A percentile compares a stretch with the other conserved stretches of the same genome.
These are phyloP conservation scores for Erythrolamprus reginae DNA, from an alignment of 2,113 vertebrate species.

Conservation along the genomic window DNA sequence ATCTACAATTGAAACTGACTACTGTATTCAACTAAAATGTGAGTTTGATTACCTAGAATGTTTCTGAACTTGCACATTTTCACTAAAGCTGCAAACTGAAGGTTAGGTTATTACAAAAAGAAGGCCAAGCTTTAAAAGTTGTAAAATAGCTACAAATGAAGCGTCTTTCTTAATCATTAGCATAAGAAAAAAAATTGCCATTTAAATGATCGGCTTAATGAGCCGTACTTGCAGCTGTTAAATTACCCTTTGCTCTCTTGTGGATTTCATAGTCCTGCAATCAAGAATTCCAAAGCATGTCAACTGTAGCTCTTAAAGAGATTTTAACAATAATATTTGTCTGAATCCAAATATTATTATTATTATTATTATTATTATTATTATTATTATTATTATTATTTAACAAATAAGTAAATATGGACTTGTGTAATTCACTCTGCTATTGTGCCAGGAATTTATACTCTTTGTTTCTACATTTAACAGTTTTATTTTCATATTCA, in stretches of 20 bases:
- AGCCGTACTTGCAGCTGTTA: neutral
- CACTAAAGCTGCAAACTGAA: neutral
- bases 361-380: neutral
- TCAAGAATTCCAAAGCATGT: neutral
- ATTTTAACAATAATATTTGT: neutral
- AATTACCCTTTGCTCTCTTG: neutral
- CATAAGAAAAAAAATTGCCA: constrained; percentile 8
- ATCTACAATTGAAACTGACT: neutral
- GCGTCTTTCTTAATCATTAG: neutral
- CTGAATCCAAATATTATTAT: neutral
- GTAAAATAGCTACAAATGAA: constrained; percentile 1
- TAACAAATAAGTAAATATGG: neutral
- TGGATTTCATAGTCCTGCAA: neutral
- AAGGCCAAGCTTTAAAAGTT: neutral
- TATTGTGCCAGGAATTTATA: neutral
- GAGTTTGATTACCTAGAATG: neutral
- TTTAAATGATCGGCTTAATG: neutral
- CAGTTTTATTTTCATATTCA: neutral
- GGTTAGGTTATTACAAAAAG: neutral
- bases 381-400: neutral
- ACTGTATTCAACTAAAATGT: neutral
- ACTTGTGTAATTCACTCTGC: neutral
- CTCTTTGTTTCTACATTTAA: neutral
- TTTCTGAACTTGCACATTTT: constrained; percentile 7
- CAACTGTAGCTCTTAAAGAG: neutral